Base-by-base conservation (phyloP, 2,113 vertebrate genomes). In the Proteles cristata region DNA sequence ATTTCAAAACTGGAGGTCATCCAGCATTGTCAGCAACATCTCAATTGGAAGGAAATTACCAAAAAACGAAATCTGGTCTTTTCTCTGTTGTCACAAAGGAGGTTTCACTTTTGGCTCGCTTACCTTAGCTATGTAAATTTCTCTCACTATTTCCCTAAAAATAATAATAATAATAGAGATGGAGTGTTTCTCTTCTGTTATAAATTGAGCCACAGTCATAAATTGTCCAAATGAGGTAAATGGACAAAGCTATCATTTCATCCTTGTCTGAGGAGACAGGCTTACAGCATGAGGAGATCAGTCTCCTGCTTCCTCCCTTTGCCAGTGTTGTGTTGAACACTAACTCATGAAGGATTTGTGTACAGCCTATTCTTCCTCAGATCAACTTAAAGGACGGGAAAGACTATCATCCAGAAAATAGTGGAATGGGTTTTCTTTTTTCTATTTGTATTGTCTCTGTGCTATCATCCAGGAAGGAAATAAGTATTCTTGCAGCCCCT, bases 151-250 rank as follows among this genome's bases (percentile, higher is more conserved):
- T 73, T 7, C 48, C 66, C 97, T 73, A 63, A 77, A 93, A 90
- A 80, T 39, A 80, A 86, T 50, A 80, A 89, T 12, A 96, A 80
- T n/a, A 73, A 9, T 25, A 66, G 63, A 93, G 71, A 79, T 26
- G 84, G 88, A 55, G 48, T 48, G 43, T 79, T 91, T 96, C 69
- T 89, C 65, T 92, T 63, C 77, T 58, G 26, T 87, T 82, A 82
- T n/a, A 95, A 63, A 91, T 39, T 17, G 63, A 96, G 39, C 69
- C 48, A n/a, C 88, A 80, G 21, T 8, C 53, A 7, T 88, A 88
- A 95, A 43, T 53, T 76, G 79, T 31, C 28, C 7, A 58, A 14
- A 89, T 83, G 81, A 88, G 39, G 33, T 45, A 80, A 93, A 45
- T 77, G 81, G 85, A 90, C 45, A 55, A 86, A 96, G 63, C 33